Base-by-base conservation (phyloP, 2,797 vertebrate genomes). In the Melanotaenia parkinsoni region DNA sequence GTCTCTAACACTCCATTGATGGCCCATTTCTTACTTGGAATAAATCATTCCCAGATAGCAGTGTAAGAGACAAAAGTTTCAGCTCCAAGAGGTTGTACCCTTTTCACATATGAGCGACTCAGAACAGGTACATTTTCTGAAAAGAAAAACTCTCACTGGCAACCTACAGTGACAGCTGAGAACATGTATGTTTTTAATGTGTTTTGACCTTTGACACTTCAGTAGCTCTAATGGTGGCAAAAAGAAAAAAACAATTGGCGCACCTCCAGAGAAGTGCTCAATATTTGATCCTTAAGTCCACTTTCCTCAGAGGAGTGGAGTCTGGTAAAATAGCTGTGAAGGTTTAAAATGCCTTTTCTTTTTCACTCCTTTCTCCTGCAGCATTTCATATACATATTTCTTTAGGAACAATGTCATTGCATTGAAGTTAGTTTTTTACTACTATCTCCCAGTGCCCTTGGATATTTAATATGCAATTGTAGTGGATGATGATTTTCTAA, bases 121-220 rank as follows among this genome's bases (percentile, higher is more conserved):
- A 4, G 56, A 67, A 79, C 59, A 43, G 60, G 59, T 58, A 63
- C 62, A 40, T 77, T 89, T 80, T 78, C 38, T 45, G 37, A 38
- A 79, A 80, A 73, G 61, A 67, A 70, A 28, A 53, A 16, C 50
- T 54, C 58, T 80, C 70, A 38, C 38, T 38, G 58, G 58, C 54
- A 77, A 64, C 54, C 67, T 67, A 74, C 73, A 69, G 58, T 68
- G 79, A 86, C 79, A 70, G 78, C 70, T 32, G 47, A 77, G 58
- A 67, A 75, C 47, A 64, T 65, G 38, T 43, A 33, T 53, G 68
- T 64, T 85, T 67, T 70, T 82, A 85, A 89, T 83, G 77, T 61
- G 60, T 64, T 74, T 45, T 77, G 86, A 91, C 89, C 88, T 91
- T 91, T 91, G 86, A 26, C 82, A 78, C 74, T 38, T 40, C 53